A percentile compares a stretch with the other conserved stretches of the same genome.
These are phyloP conservation scores for Trichechus manatus DNA, from an alignment of 2,113 vertebrate species.

Conservation along the genomic window DNA sequence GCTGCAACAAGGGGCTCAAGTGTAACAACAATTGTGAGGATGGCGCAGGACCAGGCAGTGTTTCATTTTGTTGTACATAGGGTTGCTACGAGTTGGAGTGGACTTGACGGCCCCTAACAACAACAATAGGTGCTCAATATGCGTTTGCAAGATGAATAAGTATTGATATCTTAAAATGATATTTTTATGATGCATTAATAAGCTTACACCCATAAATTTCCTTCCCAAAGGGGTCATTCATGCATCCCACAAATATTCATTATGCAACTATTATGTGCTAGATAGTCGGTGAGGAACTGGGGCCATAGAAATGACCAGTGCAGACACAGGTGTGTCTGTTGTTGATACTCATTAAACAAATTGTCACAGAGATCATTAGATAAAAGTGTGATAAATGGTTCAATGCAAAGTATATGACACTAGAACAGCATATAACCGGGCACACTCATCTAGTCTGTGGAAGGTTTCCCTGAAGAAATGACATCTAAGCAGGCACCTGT, in stretches of 20 bases:
- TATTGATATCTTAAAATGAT: conserved; percentile 7
- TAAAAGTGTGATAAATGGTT: background rate
- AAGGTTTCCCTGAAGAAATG: background rate
- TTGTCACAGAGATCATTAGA: background rate
- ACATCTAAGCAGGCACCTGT: background rate
- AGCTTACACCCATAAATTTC: background rate
- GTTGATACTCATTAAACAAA: background rate
- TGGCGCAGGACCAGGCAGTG: no score
- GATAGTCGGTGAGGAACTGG: background rate
- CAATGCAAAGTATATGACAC: background rate
- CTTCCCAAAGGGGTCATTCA: background rate
- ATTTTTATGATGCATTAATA: background rate
- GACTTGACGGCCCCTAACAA: no score
- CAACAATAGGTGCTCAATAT: background rate
- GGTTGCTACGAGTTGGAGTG: no score
- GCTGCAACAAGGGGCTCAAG: no score
- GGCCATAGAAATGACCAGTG: background rate
- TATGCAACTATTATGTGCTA: background rate
- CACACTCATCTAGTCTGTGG: background rate
- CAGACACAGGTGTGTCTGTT: background rate
- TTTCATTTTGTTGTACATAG: no score
- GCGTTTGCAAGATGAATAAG: background rate
- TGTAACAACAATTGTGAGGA: no score
- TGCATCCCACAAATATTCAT: background rate
- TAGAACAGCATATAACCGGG: background rate